Evolutionary conservation across 2,113 vertebrate genomes (phyloP).

Genomic region (Leptosomus discolor): DNA sequence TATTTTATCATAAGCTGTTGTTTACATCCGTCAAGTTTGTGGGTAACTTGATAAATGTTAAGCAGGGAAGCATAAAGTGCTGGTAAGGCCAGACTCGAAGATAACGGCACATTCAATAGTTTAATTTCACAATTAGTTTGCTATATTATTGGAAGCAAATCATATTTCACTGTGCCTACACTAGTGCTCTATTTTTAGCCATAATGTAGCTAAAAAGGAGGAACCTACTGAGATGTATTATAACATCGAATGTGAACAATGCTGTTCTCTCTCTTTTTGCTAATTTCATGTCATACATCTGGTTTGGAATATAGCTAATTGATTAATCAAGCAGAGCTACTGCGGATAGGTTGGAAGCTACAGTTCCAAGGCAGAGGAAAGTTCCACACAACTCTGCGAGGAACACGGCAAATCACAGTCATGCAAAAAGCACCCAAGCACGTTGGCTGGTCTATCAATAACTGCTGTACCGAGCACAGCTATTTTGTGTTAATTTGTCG

Average conservation of each 20-base stretch:
- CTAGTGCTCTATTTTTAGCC: slow-evolving; percentile 72
- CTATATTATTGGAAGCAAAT: slow-evolving; percentile 76
- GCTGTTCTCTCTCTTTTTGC: slow-evolving; percentile 16
- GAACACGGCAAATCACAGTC: not conserved
- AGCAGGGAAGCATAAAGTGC: slow-evolving; percentile 26
- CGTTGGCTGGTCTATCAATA: not conserved
- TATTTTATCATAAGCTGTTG: not conserved
- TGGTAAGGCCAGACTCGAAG: slow-evolving; percentile 47
- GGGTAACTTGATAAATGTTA: slow-evolving; percentile 46
- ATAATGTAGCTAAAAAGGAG: slow-evolving; percentile 64
- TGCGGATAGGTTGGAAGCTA: not conserved
- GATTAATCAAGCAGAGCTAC: not conserved
- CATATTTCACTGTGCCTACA: slow-evolving; percentile 73
- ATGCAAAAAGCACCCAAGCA: not conserved
- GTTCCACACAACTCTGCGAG: slow-evolving; percentile 12
- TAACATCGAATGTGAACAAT: slow-evolving; percentile 29
- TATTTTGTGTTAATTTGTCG: not conserved
- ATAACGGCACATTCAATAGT: slow-evolving; percentile 48
- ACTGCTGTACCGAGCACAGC: not conserved
- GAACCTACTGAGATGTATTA: slow-evolving; percentile 50
- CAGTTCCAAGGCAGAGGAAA: slow-evolving; percentile 25
- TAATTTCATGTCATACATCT: not conserved
- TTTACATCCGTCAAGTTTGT: slow-evolving; percentile 42
- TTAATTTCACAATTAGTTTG: slow-evolving; percentile 72
- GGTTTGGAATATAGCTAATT: slow-evolving; percentile 25